phyloP scores from a whole-genome alignment of 2,888 invertebrate species.

The Perizoma affinitatum region DNA sequence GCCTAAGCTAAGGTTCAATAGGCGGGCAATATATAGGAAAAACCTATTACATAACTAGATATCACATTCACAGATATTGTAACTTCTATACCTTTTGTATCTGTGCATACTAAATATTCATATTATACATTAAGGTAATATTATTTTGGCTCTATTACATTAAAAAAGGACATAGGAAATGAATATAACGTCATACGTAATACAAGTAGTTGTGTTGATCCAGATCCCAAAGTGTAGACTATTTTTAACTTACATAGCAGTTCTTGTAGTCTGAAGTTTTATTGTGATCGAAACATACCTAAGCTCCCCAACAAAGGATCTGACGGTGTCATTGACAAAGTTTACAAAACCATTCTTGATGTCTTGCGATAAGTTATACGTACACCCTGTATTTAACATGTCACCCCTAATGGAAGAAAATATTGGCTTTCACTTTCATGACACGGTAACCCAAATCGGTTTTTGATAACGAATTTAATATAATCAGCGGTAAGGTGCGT shows the following conservation, averaged over 20 bases:
- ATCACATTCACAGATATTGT: no score
- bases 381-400: conserved; percentile 59
- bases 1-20: background rate
- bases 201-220: no score
- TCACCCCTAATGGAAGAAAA: conserved; percentile 65
- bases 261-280: no score
- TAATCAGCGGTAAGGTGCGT: conserved; percentile 39
- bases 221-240: no score
- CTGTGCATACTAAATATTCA: no score
- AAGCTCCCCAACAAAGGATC: conserved; percentile 41
- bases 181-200: no score
- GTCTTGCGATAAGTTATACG: conserved; percentile 40
- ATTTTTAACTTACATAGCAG: no score
- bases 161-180: no score
- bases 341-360: conserved; percentile 57
- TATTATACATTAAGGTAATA: no score
- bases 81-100: no score
- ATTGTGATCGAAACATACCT: conserved; percentile 35
- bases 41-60: no score
- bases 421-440: conserved; percentile 50
- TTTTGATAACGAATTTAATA: conserved; percentile 52
- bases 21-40: background rate
- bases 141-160: no score
- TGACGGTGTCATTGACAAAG: conserved; percentile 59
- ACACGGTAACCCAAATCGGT: conserved; percentile 61